Base-by-base conservation (phyloP, 2,888 invertebrate species). In the Escarpia spicata region DNA sequence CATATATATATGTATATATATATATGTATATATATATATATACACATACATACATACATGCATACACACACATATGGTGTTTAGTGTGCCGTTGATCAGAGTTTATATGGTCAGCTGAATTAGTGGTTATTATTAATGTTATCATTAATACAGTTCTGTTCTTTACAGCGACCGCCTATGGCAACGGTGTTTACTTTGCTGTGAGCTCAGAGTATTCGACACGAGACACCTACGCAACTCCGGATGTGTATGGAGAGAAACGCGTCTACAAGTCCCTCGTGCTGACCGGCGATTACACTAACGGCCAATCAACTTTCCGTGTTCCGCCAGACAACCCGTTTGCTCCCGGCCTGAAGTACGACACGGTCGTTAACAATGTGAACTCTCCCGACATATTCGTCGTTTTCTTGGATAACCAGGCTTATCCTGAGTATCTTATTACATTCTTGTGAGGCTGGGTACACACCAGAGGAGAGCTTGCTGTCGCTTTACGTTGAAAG, bases 181-280 rank as follows among this genome's bases (percentile, higher is more conserved):
- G 95, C 9, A 93, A 95, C 90, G 96, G 96, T 44, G 95, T 95
- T 6, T 96, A 95, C 93, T 96, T 96, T 94, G 75, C 75, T 75
- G 26, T 75, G 26, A 26, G 19, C 6, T 75, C 75, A 75, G 75
- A n/a, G 75, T 75, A 75, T 26, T 75, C 75, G 75, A n/a, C 75
- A 15, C 75, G n/a, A 75, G 6, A 4, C 75, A 75, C n/a, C 0
- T 75, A n/a, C n/a, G 19, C 75, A 75, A 75, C 75, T n/a, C 75
- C 75, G 19, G n/a, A 75, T 26, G 2, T n/a, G 19, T 0, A 6
- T 75, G 75, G 75, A 75, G 2, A 4, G 75, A 75, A 75, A 75
- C n/a, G 19, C 75, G 75, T 75, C 75, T 75, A 75, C 75, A 75
- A 26, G n/a, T 75, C 75, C 19, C 75, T 75, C 3, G 75, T 75